Evolutionary conservation across 2,113 vertebrate genomes (phyloP).

Genomic region (Paradoxurus hermaphroditus): DNA sequence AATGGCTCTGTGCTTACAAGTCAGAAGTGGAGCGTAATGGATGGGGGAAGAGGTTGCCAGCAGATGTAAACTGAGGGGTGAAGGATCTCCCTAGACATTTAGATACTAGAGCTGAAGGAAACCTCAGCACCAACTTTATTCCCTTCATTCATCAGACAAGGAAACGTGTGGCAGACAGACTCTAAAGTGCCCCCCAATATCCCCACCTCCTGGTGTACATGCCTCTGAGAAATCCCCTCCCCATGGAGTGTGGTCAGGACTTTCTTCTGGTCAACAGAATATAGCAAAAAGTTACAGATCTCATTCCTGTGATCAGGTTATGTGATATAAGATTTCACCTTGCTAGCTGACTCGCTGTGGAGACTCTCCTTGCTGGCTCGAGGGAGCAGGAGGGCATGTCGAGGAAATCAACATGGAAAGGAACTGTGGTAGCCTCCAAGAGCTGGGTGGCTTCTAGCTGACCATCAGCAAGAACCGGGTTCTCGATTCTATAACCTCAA

Average conservation of each 20-base stretch:
- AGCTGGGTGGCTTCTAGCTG: not conserved
- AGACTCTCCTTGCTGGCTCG: not conserved
- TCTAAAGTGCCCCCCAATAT: not conserved
- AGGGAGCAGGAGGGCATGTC: not conserved
- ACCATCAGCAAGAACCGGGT: not conserved
- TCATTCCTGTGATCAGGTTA: not conserved
- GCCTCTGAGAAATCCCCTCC: not conserved
- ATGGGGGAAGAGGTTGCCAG: not conserved
- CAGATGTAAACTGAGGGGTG: not conserved
- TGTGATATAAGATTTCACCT: not conserved
- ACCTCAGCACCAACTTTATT: too few relatives aligned
- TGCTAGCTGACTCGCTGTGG: not conserved
- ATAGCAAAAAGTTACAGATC: not conserved
- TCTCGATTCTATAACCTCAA: not conserved
- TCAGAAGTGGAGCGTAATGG: not conserved
- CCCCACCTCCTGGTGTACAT: not conserved
- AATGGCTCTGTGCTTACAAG: not conserved
- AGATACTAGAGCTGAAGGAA: not conserved
- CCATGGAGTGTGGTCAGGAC: not conserved
- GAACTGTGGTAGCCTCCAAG: not conserved
- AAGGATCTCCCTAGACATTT: not conserved
- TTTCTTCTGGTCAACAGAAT: not conserved
- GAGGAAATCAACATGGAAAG: not conserved
- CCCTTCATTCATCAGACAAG: not conserved
- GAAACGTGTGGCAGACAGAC: not conserved